Conservation (phyloP, 2,888 invertebrate species). For the Thymelicus acteon region DNA sequence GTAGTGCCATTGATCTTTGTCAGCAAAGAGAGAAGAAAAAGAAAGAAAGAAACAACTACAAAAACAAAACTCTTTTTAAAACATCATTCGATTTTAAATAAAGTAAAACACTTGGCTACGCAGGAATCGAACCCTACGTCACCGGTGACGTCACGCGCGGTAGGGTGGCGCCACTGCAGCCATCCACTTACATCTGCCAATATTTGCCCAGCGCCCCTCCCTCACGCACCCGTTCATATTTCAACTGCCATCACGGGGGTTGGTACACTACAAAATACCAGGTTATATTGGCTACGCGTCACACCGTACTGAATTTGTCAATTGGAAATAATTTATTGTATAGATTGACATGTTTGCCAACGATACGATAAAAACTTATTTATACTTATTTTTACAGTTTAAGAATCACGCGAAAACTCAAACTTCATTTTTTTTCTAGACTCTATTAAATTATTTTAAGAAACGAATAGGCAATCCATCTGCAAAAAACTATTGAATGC, state of each 20-base stretch:
- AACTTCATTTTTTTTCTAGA: too few relatives aligned
- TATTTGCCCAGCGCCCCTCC: conserved; percentile 83
- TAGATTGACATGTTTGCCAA: background rate
- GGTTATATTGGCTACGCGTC: conserved; percentile 43
- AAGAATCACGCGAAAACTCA: too few relatives aligned
- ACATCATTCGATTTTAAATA: background rate
- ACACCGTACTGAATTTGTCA: conserved; percentile 50
- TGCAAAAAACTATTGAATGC: too few relatives aligned
- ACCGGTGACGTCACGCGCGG: conserved; percentile 65
- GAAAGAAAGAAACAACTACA: too few relatives aligned
- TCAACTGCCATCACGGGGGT: conserved; percentile 77
- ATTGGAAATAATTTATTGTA: background rate
- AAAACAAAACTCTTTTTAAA: too few relatives aligned
- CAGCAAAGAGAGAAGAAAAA: too few relatives aligned
- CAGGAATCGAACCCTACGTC: conserved; percentile 19
- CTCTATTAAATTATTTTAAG: too few relatives aligned
- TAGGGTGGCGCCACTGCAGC: conserved; percentile 75
- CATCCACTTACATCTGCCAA: conserved; percentile 88
- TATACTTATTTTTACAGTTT: too few relatives aligned
- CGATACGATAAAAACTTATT: too few relatives aligned
- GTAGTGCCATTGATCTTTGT: too few relatives aligned
- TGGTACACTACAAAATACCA: conserved; percentile 77
- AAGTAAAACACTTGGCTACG: background rate
- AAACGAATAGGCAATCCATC: too few relatives aligned
- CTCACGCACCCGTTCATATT: conserved; percentile 79